phyloP scores from a whole-genome alignment of 2,888 invertebrate genomes.

The Drosophila nigricruria region DNA sequence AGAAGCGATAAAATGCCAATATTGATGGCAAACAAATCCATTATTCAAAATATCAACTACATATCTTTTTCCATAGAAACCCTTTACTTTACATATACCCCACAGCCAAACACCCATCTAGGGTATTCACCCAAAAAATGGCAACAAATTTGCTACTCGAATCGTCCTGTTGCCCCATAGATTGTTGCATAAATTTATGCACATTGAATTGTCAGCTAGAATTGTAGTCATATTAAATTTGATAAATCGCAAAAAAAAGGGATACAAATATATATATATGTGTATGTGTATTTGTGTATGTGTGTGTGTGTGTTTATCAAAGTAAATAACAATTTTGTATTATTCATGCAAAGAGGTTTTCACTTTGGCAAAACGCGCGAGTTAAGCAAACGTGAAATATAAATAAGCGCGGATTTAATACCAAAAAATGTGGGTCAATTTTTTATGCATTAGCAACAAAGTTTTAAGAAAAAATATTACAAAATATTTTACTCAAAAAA shows the following conservation, averaged over 20 bases:
- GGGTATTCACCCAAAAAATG: constrained; percentile 20
- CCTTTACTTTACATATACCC: neutral
- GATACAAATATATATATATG: neutral
- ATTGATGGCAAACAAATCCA: no score
- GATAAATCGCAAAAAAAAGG: constrained; percentile 67
- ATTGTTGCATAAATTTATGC: constrained; percentile 59
- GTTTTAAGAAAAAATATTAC: neutral
- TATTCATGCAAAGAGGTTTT: constrained; percentile 68
- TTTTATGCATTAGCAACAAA: constrained; percentile 59
- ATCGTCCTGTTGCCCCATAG: constrained; percentile 36
- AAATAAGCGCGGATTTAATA: constrained; percentile 69
- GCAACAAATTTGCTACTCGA: constrained; percentile 40
- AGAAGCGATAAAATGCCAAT: no score
- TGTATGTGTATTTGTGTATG: neutral
- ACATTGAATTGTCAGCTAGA: constrained; percentile 71
- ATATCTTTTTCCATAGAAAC: neutral
- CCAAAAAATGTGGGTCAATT: constrained; percentile 70
- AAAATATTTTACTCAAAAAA: neutral
- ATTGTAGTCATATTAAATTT: constrained; percentile 62
- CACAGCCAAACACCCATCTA: neutral
- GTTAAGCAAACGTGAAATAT: constrained; percentile 66
- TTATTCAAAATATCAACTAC: neutral
- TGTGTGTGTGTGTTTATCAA: constrained; percentile 4
- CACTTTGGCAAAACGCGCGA: constrained; percentile 28
- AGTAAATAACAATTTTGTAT: constrained; percentile 38